Base-by-base conservation (phyloP, 2,888 invertebrate species). In the Drosophila macrospina region DNA sequence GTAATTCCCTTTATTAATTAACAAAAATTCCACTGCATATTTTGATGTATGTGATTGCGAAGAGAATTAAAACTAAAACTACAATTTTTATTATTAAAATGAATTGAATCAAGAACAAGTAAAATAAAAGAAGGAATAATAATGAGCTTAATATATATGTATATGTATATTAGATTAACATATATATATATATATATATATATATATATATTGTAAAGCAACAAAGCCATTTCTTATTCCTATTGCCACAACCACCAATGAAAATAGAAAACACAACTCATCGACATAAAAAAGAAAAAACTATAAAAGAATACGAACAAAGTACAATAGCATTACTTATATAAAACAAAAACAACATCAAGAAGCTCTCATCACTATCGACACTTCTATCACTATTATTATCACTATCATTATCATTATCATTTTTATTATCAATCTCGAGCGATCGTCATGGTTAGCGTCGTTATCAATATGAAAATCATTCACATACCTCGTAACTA, bases 171-270 rank as follows among this genome's bases (percentile, higher is more conserved):
- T n/a, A n/a, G n/a, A n/a, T n/a, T n/a, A n/a, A 20, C 20, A 52
- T 48, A 37, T 32, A 52, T 48, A 13, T 34, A 7, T 28, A 28
- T 16, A 28, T 34, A 32, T 57, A 32, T 60, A 41, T 63, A 28
- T 51, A 13, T 34, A 7, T 28, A 28, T 16, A 28, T 34, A 32
- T 57, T 60, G 36, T 63, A 28, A 47, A 63, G 26, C 54, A 67
- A 72, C 52, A 83, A 79, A 79, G 80, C 82, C 86, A 85, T 87
- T 83, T 85, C 83, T 74, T 80, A 87, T 87, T 87, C 69, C 62
- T 59, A 72, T 84, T 80, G 45, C 59, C 60, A 30, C 50, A 69
- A 61, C 37, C 48, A 44, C 5, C 26, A 60, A 63, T 63, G 15
- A 47, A 61, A 61, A 61, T 65, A 65, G 57, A 54, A 69, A 59